These are phyloP conservation scores for Cynodonichthys magdalenae DNA, from an alignment of 2,797 vertebrate species.

Conservation along the genomic window DNA sequence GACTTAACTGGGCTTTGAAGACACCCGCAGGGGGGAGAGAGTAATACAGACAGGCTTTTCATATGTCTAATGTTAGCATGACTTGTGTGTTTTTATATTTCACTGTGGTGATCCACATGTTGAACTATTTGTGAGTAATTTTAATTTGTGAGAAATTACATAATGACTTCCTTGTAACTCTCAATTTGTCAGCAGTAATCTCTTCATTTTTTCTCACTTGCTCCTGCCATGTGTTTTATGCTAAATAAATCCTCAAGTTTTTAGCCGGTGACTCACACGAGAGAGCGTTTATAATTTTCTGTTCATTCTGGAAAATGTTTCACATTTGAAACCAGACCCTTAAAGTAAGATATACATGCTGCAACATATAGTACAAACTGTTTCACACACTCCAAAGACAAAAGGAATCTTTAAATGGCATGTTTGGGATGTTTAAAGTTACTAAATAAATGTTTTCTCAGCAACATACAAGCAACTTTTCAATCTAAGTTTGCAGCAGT, in stretches of 20 bases:
- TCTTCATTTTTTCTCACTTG: slow-evolving; percentile 35
- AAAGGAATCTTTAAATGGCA: background rate
- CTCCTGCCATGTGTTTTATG: slow-evolving; percentile 41
- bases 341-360: too few relatives aligned
- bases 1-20: slow-evolving; percentile 64
- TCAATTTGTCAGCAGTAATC: slow-evolving; percentile 49
- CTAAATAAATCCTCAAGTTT: slow-evolving; percentile 35
- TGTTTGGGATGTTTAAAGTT: background rate
- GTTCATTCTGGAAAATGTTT: slow-evolving; percentile 28
- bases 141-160: slow-evolving; percentile 64
- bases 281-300: slow-evolving; percentile 41
- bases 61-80: slow-evolving; percentile 45
- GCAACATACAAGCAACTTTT: background rate
- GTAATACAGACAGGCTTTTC: slow-evolving; percentile 64
- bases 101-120: slow-evolving; percentile 39
- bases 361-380: too few relatives aligned
- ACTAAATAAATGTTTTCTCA: too few relatives aligned
- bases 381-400: too few relatives aligned
- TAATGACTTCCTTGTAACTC: slow-evolving; percentile 65
- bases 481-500: slow-evolving; percentile 1
- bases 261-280: slow-evolving; percentile 52
- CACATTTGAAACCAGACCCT: too few relatives aligned
- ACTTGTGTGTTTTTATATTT: slow-evolving; percentile 57
- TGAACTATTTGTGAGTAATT: slow-evolving; percentile 39
- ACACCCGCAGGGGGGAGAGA: slow-evolving; percentile 34